Evolutionary conservation across 2,113 vertebrate genomes (phyloP).

Genomic region (Columbina picui): DNA sequence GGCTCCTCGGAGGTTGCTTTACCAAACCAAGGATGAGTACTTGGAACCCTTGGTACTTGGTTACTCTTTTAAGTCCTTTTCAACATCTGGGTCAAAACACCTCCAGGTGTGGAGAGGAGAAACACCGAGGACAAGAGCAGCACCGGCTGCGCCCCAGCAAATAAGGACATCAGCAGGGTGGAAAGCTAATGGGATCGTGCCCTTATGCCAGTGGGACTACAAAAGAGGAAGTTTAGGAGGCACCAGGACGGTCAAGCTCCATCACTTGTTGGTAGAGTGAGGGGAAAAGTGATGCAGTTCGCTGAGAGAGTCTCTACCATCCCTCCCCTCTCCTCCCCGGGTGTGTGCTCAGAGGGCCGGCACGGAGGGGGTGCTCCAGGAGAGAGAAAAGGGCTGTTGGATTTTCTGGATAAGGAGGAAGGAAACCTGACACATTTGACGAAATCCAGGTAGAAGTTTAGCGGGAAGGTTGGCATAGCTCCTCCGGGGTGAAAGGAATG

Average conservation of each 20-base stretch:
- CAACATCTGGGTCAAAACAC: neutral
- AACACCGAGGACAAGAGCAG: neutral
- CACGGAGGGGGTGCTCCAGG: neutral
- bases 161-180: rapidly evolving
- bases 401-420: neutral
- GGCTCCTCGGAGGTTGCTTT: neutral
- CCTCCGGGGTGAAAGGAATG: neutral
- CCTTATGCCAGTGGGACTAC: neutral
- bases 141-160: neutral
- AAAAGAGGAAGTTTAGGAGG: neutral
- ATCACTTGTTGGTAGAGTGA: neutral
- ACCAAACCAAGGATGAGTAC: neutral
- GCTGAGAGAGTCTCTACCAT: neutral
- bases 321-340: neutral
- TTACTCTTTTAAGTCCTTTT: neutral
- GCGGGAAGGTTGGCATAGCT: neutral
- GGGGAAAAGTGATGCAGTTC: neutral
- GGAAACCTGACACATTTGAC: neutral
- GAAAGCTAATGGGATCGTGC: neutral
- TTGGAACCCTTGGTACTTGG: neutral
- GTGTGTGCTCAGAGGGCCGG: neutral
- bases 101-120: neutral
- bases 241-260: neutral
- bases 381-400: neutral
- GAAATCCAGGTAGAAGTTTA: neutral